phyloP scores from a whole-genome alignment of 2,888 invertebrate genomes.

The Physocephala rufipes region DNA sequence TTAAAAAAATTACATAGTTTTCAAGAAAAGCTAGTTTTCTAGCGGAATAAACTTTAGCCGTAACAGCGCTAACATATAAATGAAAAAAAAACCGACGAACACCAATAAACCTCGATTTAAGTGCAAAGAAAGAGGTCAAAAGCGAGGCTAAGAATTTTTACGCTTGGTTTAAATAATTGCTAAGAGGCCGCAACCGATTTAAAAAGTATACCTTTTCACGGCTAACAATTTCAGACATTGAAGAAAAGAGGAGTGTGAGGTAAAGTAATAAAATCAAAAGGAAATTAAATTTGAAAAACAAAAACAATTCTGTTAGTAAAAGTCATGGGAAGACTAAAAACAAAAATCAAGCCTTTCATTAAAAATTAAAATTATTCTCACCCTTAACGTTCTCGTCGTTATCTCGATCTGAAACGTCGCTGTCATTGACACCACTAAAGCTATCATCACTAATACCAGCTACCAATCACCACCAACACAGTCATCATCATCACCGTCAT shows the following conservation, averaged over 20 bases:
- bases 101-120: neutral
- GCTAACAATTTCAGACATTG: neutral
- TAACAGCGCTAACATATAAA: neutral
- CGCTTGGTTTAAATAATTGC: neutral
- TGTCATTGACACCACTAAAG: no score
- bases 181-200: neutral
- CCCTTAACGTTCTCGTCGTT: neutral
- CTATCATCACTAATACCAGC: no score
- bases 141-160: constrained; percentile 33
- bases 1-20: constrained; percentile 14
- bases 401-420: no score
- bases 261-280: neutral
- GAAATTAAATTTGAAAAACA: neutral
- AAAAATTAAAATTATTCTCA: constrained; percentile 25
- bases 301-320: neutral
- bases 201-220: neutral
- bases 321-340: neutral
- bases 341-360: constrained; percentile 12
- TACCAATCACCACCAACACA: no score
- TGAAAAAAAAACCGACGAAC: neutral
- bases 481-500: no score
- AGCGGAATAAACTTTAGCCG: constrained; percentile 20
- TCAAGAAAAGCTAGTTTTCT: constrained; percentile 15
- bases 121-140: constrained; percentile 31
- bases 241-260: neutral